These are phyloP conservation scores for Tauraco erythrolophus DNA, from an alignment of 2,113 vertebrate species.

Conservation along the genomic window DNA sequence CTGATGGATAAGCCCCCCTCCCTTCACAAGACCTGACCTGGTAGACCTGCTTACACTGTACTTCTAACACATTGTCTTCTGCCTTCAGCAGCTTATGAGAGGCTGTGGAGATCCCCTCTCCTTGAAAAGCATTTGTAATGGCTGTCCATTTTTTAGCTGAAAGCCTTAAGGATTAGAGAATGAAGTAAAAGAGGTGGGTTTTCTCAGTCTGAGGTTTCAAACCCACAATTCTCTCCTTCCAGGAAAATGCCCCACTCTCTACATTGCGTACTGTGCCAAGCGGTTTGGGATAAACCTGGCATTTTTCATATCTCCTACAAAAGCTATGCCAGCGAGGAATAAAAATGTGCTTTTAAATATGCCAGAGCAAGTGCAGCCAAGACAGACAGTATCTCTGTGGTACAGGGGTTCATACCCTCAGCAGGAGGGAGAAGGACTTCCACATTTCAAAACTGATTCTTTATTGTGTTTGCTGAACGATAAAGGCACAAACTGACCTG, in stretches of 20 bases:
- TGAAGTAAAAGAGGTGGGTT: not conserved
- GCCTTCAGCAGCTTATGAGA: not conserved
- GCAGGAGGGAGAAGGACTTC: not conserved
- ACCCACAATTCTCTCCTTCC: not conserved
- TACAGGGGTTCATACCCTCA: not conserved
- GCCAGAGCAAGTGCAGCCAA: not conserved
- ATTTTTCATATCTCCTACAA: not conserved
- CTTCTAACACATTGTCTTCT: not conserved
- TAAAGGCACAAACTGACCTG: not conserved
- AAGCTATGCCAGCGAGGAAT: not conserved
- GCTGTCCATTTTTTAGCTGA: not conserved
- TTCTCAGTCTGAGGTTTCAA: not conserved
- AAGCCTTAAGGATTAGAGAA: not conserved
- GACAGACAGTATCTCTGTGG: not conserved
- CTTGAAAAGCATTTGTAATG: not conserved
- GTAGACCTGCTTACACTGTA: not conserved
- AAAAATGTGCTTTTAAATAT: not conserved
- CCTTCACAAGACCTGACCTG: not conserved
- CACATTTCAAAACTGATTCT: not conserved
- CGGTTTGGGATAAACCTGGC: not conserved
- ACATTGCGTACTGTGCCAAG: not conserved
- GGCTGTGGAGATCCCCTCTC: not conserved
- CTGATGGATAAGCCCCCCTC: accelerated
- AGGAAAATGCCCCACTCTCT: not conserved
- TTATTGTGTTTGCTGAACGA: not conserved